phyloP scores from a whole-genome alignment of 2,888 invertebrate species.

The Omphaloscelis lunosa region DNA sequence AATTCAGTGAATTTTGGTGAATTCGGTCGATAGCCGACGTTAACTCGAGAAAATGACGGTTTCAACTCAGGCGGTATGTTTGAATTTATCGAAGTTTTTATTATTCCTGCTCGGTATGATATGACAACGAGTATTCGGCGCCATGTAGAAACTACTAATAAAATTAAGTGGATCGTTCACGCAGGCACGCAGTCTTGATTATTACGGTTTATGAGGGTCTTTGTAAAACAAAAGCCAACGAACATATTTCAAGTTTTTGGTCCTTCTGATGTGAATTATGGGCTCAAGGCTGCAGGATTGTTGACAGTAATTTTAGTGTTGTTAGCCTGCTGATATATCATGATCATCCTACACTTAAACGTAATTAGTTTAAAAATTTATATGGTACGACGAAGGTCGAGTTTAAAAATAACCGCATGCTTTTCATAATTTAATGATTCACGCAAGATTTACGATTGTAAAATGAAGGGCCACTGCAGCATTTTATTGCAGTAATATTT shows the following conservation, averaged over 20 bases:
- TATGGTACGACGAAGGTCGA: constrained; percentile 67
- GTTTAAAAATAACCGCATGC: constrained; percentile 70
- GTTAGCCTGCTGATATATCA: constrained; percentile 71
- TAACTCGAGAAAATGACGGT: constrained; percentile 70
- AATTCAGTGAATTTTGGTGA: constrained; percentile 76
- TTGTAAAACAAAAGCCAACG: constrained; percentile 66
- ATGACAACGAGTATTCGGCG: constrained; percentile 64
- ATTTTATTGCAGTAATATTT: constrained; percentile 31
- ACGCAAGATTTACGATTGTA: constrained; percentile 52
- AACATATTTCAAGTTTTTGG: constrained; percentile 64
- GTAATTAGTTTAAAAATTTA: constrained; percentile 72
- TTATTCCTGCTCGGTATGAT: constrained; percentile 62
- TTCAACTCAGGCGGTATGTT: constrained; percentile 75
- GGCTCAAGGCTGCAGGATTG: constrained; percentile 59
- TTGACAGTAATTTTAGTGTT: constrained; percentile 75
- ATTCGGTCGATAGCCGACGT: constrained; percentile 76
- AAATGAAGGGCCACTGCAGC: constrained; percentile 37
- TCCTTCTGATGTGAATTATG: constrained; percentile 70
- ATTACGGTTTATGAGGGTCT: constrained; percentile 67
- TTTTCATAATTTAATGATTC: constrained; percentile 72
- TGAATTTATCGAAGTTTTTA: constrained; percentile 70
- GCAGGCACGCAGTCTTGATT: constrained; percentile 60
- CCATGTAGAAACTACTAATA: constrained; percentile 69
- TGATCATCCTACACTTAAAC: constrained; percentile 66
- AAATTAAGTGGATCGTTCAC: constrained; percentile 70